These are phyloP conservation scores for Neomorphus geoffroyi DNA, from an alignment of 2,797 vertebrate genomes.

Conservation along the genomic window DNA sequence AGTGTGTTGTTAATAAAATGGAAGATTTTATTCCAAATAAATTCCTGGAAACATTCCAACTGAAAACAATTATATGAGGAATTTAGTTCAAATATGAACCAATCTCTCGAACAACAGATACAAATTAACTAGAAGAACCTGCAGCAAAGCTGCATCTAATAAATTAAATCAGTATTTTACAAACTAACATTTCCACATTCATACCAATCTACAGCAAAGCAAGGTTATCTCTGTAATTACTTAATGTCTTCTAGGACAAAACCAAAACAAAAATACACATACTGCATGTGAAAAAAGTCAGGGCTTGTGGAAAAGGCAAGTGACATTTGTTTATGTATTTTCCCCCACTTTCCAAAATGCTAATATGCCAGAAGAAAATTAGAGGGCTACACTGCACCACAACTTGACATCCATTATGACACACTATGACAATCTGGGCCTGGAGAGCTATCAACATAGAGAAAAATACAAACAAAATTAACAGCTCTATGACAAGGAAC, in stretches of 20 bases:
- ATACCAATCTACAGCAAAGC: background rate
- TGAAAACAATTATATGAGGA: background rate
- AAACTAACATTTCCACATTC: background rate
- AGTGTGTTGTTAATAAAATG: background rate
- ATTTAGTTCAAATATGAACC: background rate
- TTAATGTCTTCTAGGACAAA: background rate
- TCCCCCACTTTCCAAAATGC: background rate
- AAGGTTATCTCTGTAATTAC: background rate
- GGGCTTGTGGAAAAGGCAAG: background rate
- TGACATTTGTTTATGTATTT: background rate
- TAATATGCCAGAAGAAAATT: background rate
- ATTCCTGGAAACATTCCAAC: background rate
- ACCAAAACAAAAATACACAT: background rate
- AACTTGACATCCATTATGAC: background rate
- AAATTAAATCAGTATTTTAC: background rate
- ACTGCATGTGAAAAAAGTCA: background rate
- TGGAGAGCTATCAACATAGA: background rate
- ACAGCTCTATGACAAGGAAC: background rate
- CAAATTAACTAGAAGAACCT: background rate
- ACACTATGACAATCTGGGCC: background rate
- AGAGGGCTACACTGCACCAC: background rate
- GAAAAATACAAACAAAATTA: background rate
- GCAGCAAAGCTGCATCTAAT: background rate
- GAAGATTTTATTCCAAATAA: background rate
- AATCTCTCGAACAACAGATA: background rate